Evolutionary conservation across 2,888 invertebrate genomes (phyloP), one percentile per base, ranked within the genome.

Genomic region (Spialia ferax): DNA sequence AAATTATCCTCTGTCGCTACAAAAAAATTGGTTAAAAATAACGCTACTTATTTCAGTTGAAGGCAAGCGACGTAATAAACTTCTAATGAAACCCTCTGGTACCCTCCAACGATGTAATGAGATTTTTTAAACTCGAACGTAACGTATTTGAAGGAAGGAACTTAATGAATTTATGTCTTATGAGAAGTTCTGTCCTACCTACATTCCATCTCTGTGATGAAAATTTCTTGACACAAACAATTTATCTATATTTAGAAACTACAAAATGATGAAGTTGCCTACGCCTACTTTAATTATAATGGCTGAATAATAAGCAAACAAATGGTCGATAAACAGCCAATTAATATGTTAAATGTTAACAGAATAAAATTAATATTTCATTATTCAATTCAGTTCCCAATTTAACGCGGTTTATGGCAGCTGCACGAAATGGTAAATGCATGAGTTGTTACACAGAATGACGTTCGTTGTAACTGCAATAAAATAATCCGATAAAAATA

Each of bases 331-430:
- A 55, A 55, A 29, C 18, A 29, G 18, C 29, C 48, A 65, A 59
- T 65, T 65, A 65, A 65, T 50, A 65, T 52, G 35, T 65, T 26
- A 32, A 59, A 57, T 26, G 55, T 56, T 56, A 56, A 56, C 55
- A 64, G 50, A 64, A 57, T 57, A 57, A 57, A 50, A 64, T 65
- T 52, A 62, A 23, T 62, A 62, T 32, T 63, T 18, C 20, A 56
- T 66, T 66, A 66, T 66, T 66, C 42, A 60, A 54, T 29, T 50
- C 64, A 57, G 66, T 60, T 15, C 66, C 23, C 60, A 66, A 60
- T 54, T 66, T 66, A 42, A 60, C 54, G 45, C 52, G 52, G 60
- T 60, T 42, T 54, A 61, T 52, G 42, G 15, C 60, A 60, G 60
- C 60, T 60, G 60, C 29, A 15, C 26, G 15, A 57, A 61, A 59